These are phyloP conservation scores for Caenorhabditis wallacei DNA, from an alignment of 2,888 invertebrate species.

Conservation along the genomic window DNA sequence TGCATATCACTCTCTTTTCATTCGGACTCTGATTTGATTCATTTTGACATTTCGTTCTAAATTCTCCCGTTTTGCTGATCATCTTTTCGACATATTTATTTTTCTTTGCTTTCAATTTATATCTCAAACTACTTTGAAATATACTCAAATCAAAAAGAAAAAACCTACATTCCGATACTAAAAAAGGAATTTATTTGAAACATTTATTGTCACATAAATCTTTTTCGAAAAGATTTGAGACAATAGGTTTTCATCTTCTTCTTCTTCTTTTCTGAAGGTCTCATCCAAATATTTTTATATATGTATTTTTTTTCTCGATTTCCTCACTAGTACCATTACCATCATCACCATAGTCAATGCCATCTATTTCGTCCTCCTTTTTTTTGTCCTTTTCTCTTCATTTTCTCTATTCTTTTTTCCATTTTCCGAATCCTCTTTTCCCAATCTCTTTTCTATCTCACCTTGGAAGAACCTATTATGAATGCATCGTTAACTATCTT, in stretches of 20 bases:
- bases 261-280: conserved; percentile 18
- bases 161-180: not conserved
- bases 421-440: not conserved
- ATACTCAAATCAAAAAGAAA: not conserved
- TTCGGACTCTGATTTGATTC: conserved; percentile 28
- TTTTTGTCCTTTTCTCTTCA: not conserved
- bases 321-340: conserved; percentile 17
- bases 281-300: conserved; percentile 36
- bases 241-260: conserved; percentile 16
- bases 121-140: not conserved
- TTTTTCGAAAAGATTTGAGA: conserved; percentile 4
- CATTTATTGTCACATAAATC: conserved; percentile 16
- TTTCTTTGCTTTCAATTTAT: not conserved
- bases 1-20: conserved; percentile 39
- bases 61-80: not conserved
- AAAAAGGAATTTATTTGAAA: not conserved
- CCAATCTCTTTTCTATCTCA: conserved; percentile 31
- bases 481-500: conserved; percentile 58
- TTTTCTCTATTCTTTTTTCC: conserved; percentile 13
- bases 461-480: conserved; percentile 58
- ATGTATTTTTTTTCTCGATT: conserved; percentile 25
- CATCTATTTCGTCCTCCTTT: conserved; percentile 14
- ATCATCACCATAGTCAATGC: conserved; percentile 20
- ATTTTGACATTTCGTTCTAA: conserved; percentile 16
- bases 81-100: not conserved